Conservation (phyloP, 1,140 invertebrate species). For the Lucilia cuprina region DNA sequence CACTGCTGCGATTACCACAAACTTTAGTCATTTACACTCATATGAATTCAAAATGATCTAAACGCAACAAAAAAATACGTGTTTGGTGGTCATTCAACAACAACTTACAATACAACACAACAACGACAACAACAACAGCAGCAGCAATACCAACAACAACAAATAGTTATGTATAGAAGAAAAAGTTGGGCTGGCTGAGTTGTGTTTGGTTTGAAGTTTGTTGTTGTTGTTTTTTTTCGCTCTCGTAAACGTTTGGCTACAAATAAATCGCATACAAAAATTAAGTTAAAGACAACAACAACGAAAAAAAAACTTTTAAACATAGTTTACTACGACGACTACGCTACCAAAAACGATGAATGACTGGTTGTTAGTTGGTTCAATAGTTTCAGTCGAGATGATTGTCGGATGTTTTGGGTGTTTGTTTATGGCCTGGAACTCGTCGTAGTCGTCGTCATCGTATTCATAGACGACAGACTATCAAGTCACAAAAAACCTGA, state of each 20-base stretch:
- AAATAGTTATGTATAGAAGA: neutral
- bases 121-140: neutral
- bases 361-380: conserved; percentile 37
- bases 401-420: conserved; percentile 27
- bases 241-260: neutral
- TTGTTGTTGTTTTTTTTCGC: neutral
- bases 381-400: conserved; percentile 34
- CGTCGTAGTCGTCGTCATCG: conserved; percentile 26
- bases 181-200: neutral
- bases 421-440: conserved; percentile 38
- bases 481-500: conserved; percentile 37
- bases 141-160: too few relatives aligned
- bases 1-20: neutral
- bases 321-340: neutral
- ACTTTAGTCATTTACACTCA: neutral
- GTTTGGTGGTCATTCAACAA: conserved; percentile 2
- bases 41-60: neutral
- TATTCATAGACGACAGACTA: neutral
- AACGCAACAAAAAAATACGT: neutral
- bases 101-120: neutral
- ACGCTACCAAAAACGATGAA: conserved; percentile 39
- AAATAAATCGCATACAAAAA: conserved; percentile 11
- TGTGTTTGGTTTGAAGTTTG: neutral
- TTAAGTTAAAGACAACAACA: too few relatives aligned
- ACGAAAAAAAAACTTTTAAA: neutral